Conservation (phyloP, 2,888 invertebrate genomes). For the Bellardia bayeri region DNA sequence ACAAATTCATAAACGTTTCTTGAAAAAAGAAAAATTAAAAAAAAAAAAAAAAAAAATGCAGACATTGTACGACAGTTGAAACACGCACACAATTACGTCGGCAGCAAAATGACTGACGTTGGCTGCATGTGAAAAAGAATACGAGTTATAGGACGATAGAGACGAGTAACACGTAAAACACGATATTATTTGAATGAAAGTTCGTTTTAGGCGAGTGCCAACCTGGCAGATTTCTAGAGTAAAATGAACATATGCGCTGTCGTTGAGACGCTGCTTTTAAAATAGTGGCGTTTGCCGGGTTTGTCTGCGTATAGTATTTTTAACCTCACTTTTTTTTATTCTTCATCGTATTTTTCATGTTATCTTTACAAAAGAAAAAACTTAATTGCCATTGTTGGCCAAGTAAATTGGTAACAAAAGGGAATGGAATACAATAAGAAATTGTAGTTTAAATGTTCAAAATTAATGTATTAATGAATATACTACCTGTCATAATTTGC, state of each 20-base stretch:
- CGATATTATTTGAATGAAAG: slow-evolving; percentile 78
- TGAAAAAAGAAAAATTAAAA: neutral
- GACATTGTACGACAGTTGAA: slow-evolving; percentile 63
- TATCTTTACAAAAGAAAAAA: slow-evolving; percentile 40
- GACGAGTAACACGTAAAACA: slow-evolving; percentile 67
- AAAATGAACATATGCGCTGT: slow-evolving; percentile 57
- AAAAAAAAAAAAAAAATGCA: slow-evolving; percentile 63
- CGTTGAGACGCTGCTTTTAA: slow-evolving; percentile 37
- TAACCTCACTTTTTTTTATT: slow-evolving; percentile 72
- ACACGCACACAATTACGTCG: slow-evolving; percentile 72
- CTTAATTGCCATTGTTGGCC: slow-evolving; percentile 51
- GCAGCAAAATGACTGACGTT: slow-evolving; percentile 74
- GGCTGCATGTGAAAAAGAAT: slow-evolving; percentile 79
- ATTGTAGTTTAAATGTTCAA: neutral
- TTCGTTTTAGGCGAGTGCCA: slow-evolving; percentile 83
- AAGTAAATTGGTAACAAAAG: neutral
- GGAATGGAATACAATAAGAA: neutral
- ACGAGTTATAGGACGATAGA: slow-evolving; percentile 74
- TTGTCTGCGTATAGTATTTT: slow-evolving; percentile 65
- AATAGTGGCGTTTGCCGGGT: slow-evolving; percentile 70
- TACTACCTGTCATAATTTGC: neutral
- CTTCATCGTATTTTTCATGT: slow-evolving; percentile 15
- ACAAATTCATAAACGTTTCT: slow-evolving; percentile 37
- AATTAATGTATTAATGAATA: neutral
- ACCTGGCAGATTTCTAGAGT: slow-evolving; percentile 82